Conservation (phyloP, 2,113 vertebrate species). For the Etheostoma spectabile region DNA sequence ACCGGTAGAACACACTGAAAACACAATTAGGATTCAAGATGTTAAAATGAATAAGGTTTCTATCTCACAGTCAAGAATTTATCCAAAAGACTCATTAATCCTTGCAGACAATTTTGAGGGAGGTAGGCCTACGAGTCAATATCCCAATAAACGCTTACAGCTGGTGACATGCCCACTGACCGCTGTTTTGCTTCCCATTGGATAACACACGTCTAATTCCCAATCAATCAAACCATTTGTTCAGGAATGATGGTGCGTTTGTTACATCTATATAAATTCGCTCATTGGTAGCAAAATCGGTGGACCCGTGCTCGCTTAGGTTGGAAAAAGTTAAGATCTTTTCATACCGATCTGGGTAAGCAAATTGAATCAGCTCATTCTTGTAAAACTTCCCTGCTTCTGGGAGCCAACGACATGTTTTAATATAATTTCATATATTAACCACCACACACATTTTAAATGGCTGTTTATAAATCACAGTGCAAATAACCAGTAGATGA, state of each 20-base stretch:
- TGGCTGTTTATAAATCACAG: background rate
- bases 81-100: background rate
- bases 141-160: fast-evolving
- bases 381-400: background rate
- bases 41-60: background rate
- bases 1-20: background rate
- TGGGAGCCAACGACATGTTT: background rate
- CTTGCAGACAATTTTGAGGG: slow-evolving; percentile 40
- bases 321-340: background rate
- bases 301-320: too few relatives aligned
- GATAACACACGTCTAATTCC: slow-evolving; percentile 12
- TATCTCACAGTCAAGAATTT: background rate
- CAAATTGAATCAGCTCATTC: background rate
- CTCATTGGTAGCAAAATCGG: too few relatives aligned
- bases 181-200: slow-evolving; percentile 23
- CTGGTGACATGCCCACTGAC: slow-evolving; percentile 15
- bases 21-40: background rate
- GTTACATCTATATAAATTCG: background rate
- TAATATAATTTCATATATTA: background rate
- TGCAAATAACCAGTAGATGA: background rate
- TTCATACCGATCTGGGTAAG: background rate
- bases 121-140: fast-evolving
- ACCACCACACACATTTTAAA: background rate
- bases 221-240: slow-evolving; percentile 34
- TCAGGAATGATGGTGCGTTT: slow-evolving; percentile 28